Evolutionary conservation across 1,140 invertebrate genomes (phyloP), one percentile per base, ranked within the genome.

Genomic region (Octopus bimaculoides): DNA sequence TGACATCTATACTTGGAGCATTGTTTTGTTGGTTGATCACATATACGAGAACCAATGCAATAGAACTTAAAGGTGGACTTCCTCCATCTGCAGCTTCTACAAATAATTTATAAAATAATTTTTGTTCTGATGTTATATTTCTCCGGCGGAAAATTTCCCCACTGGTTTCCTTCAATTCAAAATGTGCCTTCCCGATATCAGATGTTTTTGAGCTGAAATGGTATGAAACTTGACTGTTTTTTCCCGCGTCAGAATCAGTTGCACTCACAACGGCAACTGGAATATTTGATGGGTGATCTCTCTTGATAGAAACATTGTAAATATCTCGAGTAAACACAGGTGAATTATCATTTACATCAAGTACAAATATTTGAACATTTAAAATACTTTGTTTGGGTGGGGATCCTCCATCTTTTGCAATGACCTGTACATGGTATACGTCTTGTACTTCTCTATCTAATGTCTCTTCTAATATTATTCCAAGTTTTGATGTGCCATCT

Each of bases 11-110:
- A 9, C 94, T 91, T 0, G 98, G 98, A 1, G 95, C 95, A 89
- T 98, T 98, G 88, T 99, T 97, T 88, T 99, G 99, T 61, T 97
- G 93, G 89, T 99, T 97, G 85, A 96, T 94, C 1, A 99, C 95
- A 75, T 96, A 95, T 6, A 99, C 95, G 4, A 96, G 97, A 0
- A 99, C 95, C 14, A 95, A 90, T 88, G 98, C 98, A 83, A 97
- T 96, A 0, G 97, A 95, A 4, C 94, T 95, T 5, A 97, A 94
- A 0, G 94, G 93, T 52, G 86, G 84, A 41, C 79, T 82, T 5
- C 87, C 87, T 74, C 86, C 80, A 75, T 88, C 87, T 5, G 77
- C 77, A 5, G 84, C 87, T 61, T 84, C 82, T 0, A 87, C 83
- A 52, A 83, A 77, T 69, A 88, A 87, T 61, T 85, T 82, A 56